Percentiles rank a stretch among this genome's conserved stretches.
phyloP scores from a whole-genome alignment of 2,888 invertebrate genomes.

The Thecocarcelia acutangulata region DNA sequence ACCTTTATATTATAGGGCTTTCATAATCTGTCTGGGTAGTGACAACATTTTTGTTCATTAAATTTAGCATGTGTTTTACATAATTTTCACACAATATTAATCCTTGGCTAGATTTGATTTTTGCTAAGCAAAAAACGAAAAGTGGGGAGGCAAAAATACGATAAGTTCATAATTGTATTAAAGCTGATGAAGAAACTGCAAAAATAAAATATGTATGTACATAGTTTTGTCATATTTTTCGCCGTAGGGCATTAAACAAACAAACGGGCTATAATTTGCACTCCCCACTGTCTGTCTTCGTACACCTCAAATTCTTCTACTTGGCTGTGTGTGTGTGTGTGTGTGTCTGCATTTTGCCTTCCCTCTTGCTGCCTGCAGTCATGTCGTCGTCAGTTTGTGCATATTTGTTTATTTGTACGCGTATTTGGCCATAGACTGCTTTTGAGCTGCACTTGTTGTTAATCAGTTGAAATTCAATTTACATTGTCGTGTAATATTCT shows the following conservation, averaged over 20 bases:
- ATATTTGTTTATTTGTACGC: not conserved
- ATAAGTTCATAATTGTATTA: slow-evolving; percentile 53
- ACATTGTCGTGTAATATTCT: slow-evolving; percentile 52
- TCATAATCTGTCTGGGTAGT: not conserved
- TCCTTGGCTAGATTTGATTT: slow-evolving; percentile 39
- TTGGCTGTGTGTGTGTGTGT: not conserved
- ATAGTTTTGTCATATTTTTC: slow-evolving; percentile 10
- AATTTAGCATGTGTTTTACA: slow-evolving; percentile 19
- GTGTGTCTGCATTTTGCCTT: no score
- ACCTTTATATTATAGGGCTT: not conserved
- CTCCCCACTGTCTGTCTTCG: not conserved
- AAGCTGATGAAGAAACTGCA: slow-evolving; percentile 8
- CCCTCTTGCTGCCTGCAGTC: no score
- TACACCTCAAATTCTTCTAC: not conserved
- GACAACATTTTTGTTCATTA: not conserved
- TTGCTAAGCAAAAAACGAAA: slow-evolving; percentile 9
- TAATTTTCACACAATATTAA: slow-evolving; percentile 48
- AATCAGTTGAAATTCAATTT: slow-evolving; percentile 65
- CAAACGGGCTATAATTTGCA: slow-evolving; percentile 31
- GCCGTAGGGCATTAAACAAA: slow-evolving; percentile 42
- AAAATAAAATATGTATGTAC: slow-evolving; percentile 2
- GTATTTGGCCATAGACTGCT: slow-evolving; percentile 19
- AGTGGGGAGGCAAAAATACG: not conserved
- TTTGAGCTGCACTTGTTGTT: slow-evolving; percentile 58
- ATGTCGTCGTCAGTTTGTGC: not conserved